phyloP scores from a whole-genome alignment of 2,797 vertebrate species.

The Lycodopsis pacificus region DNA sequence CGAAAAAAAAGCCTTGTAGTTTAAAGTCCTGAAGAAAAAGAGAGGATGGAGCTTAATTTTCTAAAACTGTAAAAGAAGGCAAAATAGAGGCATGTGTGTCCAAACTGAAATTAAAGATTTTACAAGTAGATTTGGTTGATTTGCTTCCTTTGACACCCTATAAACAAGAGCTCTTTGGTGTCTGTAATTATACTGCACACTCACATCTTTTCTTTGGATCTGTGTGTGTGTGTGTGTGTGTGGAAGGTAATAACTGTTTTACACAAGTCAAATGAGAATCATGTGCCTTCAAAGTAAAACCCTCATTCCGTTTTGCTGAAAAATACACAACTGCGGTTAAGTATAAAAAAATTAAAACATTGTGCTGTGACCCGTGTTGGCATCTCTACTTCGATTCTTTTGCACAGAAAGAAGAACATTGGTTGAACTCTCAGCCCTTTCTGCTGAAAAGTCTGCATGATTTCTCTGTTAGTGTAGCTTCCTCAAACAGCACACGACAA shows the following conservation, averaged over 20 bases:
- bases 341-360: neutral
- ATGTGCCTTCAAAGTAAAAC: slow-evolving; percentile 47
- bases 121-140: slow-evolving; percentile 50
- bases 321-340: slow-evolving; percentile 31
- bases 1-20: neutral
- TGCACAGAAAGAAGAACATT: neutral
- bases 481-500: neutral
- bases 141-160: slow-evolving; percentile 55
- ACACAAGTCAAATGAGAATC: slow-evolving; percentile 58
- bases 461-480: neutral
- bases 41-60: slow-evolving; percentile 15
- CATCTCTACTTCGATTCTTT: neutral
- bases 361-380: neutral
- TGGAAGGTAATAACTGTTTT: slow-evolving; percentile 57
- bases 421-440: neutral
- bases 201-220: slow-evolving; percentile 34
- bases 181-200: slow-evolving; percentile 66
- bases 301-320: slow-evolving; percentile 25
- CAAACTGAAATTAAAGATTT: slow-evolving; percentile 57
- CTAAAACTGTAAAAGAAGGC: slow-evolving; percentile 41
- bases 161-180: slow-evolving; percentile 61
- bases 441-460: neutral
- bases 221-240: slow-evolving; percentile 23
- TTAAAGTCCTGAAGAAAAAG: slow-evolving; percentile 26
- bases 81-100: slow-evolving; percentile 27